Evolutionary conservation across 2,797 vertebrate species (phyloP).

Genomic region (Prionace glauca): DNA sequence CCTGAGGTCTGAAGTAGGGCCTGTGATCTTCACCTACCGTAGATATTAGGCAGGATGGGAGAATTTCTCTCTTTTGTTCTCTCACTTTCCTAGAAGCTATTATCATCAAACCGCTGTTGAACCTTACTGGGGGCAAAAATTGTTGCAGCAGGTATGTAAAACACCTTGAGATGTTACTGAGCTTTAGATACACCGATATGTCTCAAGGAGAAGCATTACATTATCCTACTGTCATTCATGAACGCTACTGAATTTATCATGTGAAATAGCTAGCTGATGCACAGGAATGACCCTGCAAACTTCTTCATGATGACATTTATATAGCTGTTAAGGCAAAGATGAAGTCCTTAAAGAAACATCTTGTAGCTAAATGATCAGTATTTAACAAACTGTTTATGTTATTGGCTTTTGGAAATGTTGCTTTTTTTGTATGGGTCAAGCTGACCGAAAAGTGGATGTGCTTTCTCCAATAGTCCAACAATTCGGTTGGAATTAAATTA

Average conservation of each 20-base stretch:
- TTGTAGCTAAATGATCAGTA: background rate
- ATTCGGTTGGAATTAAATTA: background rate
- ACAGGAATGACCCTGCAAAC: background rate
- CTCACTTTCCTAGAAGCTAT: background rate
- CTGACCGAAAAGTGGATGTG: background rate
- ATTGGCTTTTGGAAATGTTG: background rate
- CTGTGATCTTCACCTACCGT: background rate
- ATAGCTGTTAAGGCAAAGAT: background rate
- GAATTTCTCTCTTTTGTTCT: background rate
- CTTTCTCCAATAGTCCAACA: background rate
- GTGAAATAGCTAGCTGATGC: background rate
- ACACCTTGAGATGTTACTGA: background rate
- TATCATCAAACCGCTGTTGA: background rate
- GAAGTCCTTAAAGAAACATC: background rate
- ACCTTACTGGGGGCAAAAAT: background rate
- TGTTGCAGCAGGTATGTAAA: background rate
- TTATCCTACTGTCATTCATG: background rate
- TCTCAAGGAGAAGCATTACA: background rate
- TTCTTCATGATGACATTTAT: conserved; percentile 18
- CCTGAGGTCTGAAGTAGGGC: background rate
- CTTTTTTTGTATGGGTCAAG: background rate
- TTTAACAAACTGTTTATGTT: conserved; percentile 15
- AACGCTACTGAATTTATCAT: background rate
- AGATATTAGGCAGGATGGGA: background rate
- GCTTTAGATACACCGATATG: background rate